Conservation (phyloP, 2,888 invertebrate species). For the Venustoraphidia nigricollis region DNA sequence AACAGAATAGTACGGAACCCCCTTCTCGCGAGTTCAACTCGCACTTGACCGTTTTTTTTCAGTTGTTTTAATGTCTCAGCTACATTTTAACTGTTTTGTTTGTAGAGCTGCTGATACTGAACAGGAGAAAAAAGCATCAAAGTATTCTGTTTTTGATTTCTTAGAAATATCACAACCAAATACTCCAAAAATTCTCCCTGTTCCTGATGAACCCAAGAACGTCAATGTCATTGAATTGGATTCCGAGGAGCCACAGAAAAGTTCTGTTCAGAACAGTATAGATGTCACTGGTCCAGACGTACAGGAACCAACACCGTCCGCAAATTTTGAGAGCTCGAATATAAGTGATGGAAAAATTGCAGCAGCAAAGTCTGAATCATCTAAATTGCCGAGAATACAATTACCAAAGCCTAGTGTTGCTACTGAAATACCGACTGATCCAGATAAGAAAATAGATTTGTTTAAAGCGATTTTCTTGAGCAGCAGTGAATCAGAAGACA, state of each 20-base stretch:
- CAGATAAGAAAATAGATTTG: conserved; percentile 53
- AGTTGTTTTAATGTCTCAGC: neutral
- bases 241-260: conserved; percentile 37
- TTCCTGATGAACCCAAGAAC: too few species aligned
- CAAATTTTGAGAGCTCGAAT: neutral
- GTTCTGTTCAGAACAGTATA: conserved; percentile 33
- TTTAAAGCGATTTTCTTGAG: conserved; percentile 82
- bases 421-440: conserved; percentile 18
- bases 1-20: too few species aligned
- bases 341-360: neutral
- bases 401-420: neutral
- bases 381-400: neutral
- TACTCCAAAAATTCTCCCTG: neutral
- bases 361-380: neutral
- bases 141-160: conserved; percentile 64
- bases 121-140: conserved; percentile 46
- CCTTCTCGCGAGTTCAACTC: too few species aligned
- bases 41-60: neutral
- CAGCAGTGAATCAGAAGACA: conserved; percentile 41
- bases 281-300: conserved; percentile 18
- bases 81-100: conserved; percentile 14
- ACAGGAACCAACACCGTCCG: conserved; percentile 13
- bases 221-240: conserved; percentile 10
- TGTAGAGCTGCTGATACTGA: conserved; percentile 26
- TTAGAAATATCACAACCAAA: conserved; percentile 30